phyloP scores from a whole-genome alignment of 2,888 invertebrate genomes.

The Zele albiditarsus region DNA sequence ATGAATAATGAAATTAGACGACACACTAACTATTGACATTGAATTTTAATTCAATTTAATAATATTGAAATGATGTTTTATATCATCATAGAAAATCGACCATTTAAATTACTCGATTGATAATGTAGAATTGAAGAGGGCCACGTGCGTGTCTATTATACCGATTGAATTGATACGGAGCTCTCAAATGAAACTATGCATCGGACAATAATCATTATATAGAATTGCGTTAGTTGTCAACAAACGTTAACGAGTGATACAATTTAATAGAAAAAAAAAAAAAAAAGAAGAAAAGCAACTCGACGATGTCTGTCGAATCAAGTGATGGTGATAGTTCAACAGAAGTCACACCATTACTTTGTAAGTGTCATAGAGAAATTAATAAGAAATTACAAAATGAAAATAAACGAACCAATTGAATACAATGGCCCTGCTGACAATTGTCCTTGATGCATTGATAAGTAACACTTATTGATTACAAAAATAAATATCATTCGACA shows the following conservation, averaged over 20 bases:
- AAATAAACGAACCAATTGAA: too few species aligned
- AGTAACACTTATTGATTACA: too few species aligned
- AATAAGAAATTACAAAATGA: neutral
- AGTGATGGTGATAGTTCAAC: neutral
- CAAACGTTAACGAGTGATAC: neutral
- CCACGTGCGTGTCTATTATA: neutral
- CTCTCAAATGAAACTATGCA: too few species aligned
- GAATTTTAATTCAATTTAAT: neutral
- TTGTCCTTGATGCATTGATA: neutral
- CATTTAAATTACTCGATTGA: neutral
- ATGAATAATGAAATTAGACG: neutral
- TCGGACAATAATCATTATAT: too few species aligned
- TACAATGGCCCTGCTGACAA: neutral
- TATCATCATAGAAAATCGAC: neutral
- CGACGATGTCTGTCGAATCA: neutral
- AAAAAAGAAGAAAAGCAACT: neutral
- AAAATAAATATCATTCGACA: too few species aligned
- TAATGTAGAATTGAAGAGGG: neutral
- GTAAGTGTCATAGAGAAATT: slow-evolving; percentile 15
- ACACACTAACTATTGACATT: neutral
- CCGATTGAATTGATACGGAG: neutral
- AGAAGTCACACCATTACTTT: neutral
- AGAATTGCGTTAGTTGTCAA: neutral
- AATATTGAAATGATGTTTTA: neutral
- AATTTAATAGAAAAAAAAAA: neutral